Conservation (phyloP, 1,140 invertebrate species). For the Polyergus mexicanus region DNA sequence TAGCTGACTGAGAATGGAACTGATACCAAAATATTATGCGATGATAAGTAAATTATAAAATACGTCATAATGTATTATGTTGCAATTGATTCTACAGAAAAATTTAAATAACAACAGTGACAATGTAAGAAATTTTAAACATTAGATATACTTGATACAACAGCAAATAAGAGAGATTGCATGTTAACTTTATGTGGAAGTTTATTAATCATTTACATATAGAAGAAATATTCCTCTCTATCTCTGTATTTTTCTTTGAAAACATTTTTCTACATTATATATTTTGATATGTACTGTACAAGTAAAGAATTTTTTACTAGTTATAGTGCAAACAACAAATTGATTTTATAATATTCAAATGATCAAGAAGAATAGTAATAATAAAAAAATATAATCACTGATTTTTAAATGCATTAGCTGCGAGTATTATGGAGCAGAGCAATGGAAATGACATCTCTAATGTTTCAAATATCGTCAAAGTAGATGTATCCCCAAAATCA, state of each 20-base stretch:
- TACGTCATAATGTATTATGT: neutral
- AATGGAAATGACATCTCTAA: constrained; percentile 71
- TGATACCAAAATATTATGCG: neutral
- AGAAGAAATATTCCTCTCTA: constrained; percentile 4
- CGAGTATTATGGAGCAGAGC: constrained; percentile 78
- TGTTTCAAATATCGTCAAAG: constrained; percentile 56
- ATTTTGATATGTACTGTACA: neutral
- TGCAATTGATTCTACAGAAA: neutral
- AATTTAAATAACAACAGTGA: neutral
- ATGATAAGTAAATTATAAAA: neutral
- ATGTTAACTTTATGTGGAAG: neutral
- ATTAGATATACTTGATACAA: constrained; percentile 7
- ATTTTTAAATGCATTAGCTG: constrained; percentile 9
- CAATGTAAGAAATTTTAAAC: neutral
- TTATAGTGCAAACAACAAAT: neutral
- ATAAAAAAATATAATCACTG: neutral
- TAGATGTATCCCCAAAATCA: constrained; percentile 80
- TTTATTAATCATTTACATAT: neutral
- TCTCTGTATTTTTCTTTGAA: neutral
- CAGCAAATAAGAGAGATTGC: neutral
- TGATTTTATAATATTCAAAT: neutral
- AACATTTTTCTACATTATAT: neutral
- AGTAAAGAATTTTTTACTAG: constrained; percentile 1
- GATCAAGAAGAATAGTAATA: neutral
- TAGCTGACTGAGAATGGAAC: neutral